Evolutionary conservation across 2,113 vertebrate species (phyloP).

Genomic region (Brachirus orientalis): DNA sequence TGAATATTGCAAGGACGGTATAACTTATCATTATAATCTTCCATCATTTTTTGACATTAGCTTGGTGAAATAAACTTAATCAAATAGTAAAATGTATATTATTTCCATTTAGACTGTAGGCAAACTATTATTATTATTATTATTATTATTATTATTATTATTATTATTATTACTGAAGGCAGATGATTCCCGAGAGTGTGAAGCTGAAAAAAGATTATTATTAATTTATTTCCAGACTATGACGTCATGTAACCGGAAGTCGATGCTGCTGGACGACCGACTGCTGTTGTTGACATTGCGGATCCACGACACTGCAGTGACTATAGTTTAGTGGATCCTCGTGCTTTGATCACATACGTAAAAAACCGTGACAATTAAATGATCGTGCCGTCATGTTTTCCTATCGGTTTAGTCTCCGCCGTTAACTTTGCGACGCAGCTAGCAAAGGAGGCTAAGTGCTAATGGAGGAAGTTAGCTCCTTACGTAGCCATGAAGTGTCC

Average conservation of each 20-base stretch:
- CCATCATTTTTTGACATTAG: too few species aligned
- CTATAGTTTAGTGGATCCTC: not conserved
- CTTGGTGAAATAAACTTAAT: too few species aligned
- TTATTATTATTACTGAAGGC: too few species aligned
- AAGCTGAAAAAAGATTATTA: too few species aligned
- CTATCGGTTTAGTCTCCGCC: not conserved
- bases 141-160: too few species aligned
- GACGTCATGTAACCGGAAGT: conserved; percentile 65
- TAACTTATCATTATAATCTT: too few species aligned
- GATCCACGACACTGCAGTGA: not conserved
- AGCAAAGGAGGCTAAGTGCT: conserved; percentile 22
- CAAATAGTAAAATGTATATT: too few species aligned
- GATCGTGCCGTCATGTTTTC: not conserved
- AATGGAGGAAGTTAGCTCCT: conserved; percentile 31
- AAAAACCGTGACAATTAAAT: fast-evolving
- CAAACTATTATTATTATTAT: too few species aligned
- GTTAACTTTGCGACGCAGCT: conserved; percentile 21
- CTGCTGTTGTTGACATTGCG: conserved; percentile 63
- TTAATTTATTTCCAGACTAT: not conserved
- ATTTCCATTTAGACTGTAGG: too few species aligned
- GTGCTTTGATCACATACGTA: conserved; percentile 4
- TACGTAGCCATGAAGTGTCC: conserved; percentile 31
- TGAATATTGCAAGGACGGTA: too few species aligned
- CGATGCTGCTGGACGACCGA: fast-evolving
- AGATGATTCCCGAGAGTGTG: too few species aligned